Evolutionary conservation across 2,888 invertebrate genomes (phyloP), one percentile per base, ranked within the genome.

Genomic region (Argyra leucocephala): DNA sequence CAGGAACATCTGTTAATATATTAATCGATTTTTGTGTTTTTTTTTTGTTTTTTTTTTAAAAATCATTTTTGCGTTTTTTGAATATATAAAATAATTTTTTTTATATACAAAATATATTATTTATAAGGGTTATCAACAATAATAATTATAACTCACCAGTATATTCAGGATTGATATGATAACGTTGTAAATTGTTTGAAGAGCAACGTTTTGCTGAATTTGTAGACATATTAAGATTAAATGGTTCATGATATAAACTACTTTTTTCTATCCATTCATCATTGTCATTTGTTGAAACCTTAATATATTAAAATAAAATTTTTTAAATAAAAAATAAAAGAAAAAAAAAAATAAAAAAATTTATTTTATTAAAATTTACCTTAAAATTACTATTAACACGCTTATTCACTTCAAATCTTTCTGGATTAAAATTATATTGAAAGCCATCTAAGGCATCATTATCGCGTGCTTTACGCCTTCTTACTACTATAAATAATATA

Each of bases 401-500:
- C 73, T 82, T 82, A 72, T 81, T 81, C 71, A 78, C 79, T 68
- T 75, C 78, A 70, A 77, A 76, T 71, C 79, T 76, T 71, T 80
- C 79, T 64, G 79, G 77, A 74, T 80, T 78, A 73, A 78, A 79
- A 74, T 78, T 79, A 68, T 80, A 78, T 72, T 79, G 79, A 74
- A 79, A 76, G 72, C 76, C 80, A 69, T 80, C 80, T 70, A 79
- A 75, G 63, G 79, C 79, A 69, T 79, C 79, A 69, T 78, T 78
- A 71, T 80, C 79, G 68, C 79, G 78, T 36, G 70, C 69, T 68
- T 69, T 69, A 57, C 84, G 82, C 72, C 86, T 84, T 70, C 87
- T 80, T 72, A 86, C 83, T 71, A 87, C 84, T 78, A 90, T 87
- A 77, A 88, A 85, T 71, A 85, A 82, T 74, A 89, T 88, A 66